Evolutionary conservation across 2,797 vertebrate genomes (phyloP), one percentile per base, ranked within the genome.

Genomic region (Syngnathus rostellatus): DNA sequence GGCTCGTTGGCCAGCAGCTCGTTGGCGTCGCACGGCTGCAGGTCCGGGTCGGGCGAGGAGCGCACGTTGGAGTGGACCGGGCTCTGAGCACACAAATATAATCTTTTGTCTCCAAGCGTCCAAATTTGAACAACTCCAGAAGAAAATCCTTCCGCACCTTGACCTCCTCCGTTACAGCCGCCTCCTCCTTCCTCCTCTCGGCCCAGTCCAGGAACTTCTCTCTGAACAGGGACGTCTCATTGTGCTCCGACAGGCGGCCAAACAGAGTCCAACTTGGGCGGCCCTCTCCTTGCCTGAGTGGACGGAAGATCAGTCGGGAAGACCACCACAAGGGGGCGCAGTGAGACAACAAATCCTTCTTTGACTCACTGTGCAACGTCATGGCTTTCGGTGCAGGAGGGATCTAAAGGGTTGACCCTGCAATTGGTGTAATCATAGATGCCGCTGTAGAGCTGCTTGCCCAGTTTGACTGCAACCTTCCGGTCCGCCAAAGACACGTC

Each of bases 161-260:
- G n/a, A 86, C 23, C 77, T 92, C 92, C 73, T 91, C 91, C 0
- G 71, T 21, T 21, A 55, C 63, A 37, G 74, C 54, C 0, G 21
- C 43, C 70, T 92, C 90, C 50, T 91, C 91, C 72, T 90, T 92
- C 68, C 85, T 90, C 77, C 79, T 87, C 69, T 92, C 90, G 0
- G 90, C 88, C 92, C 92, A 93, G 76, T 93, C 92, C 66, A 93
- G 82, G 81, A 93, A 93, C 80, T 93, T 93, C 83, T 93, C 92
- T 80, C 78, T 90, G 86, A 93, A 93, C 71, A 93, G 77, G 2
- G 92, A 68, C 0, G 92, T 93, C 77, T 93, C 92, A 38, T 93
- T 93, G 88, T 93, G 92, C 81, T 93, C 91, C 0, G 92, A 92
- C 71, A 93, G 76, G 2, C 92, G 85, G 12, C 91, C 92, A 63